Percentiles rank a stretch among this genome's conserved stretches.
These are phyloP conservation scores for Ommatoiulus sabulosus DNA, from an alignment of 2,888 invertebrate genomes.

Conservation along the genomic window DNA sequence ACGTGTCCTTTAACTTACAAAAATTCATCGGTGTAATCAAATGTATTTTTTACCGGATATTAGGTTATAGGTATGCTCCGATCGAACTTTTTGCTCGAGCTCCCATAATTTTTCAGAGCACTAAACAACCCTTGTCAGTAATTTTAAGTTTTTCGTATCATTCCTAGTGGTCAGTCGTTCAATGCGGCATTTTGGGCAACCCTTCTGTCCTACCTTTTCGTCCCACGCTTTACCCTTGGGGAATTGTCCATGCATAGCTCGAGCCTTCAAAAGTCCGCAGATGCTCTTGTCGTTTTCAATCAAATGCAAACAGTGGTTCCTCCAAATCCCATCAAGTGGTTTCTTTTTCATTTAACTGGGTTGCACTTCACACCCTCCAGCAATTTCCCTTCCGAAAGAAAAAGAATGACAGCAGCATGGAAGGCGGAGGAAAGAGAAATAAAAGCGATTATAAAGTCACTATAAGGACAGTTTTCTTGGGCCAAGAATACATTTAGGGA, in stretches of 20 bases:
- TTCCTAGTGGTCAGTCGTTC: too few relatives aligned
- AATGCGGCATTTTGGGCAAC: too few relatives aligned
- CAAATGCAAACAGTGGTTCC: neutral
- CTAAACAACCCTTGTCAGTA: too few relatives aligned
- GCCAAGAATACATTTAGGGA: neutral
- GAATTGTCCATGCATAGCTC: neutral
- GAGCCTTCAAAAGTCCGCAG: neutral
- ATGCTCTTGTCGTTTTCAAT: slow-evolving; percentile 1
- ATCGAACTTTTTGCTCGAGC: too few relatives aligned
- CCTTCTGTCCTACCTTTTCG: neutral
- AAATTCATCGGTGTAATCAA: too few relatives aligned
- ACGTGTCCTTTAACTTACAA: too few relatives aligned
- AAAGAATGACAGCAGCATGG: too few relatives aligned
- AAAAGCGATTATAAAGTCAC: neutral
- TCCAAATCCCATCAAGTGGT: neutral
- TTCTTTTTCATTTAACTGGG: neutral
- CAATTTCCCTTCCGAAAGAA: neutral
- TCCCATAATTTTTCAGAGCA: too few relatives aligned
- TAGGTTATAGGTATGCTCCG: too few relatives aligned
- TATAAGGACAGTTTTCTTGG: neutral
- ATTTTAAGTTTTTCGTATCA: too few relatives aligned
- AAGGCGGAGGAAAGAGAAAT: neutral
- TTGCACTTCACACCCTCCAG: neutral
- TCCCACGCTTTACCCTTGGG: neutral
- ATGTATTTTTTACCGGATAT: too few relatives aligned